These are phyloP conservation scores for Elmis aenea DNA, from an alignment of 2,888 invertebrate genomes.

Conservation along the genomic window DNA sequence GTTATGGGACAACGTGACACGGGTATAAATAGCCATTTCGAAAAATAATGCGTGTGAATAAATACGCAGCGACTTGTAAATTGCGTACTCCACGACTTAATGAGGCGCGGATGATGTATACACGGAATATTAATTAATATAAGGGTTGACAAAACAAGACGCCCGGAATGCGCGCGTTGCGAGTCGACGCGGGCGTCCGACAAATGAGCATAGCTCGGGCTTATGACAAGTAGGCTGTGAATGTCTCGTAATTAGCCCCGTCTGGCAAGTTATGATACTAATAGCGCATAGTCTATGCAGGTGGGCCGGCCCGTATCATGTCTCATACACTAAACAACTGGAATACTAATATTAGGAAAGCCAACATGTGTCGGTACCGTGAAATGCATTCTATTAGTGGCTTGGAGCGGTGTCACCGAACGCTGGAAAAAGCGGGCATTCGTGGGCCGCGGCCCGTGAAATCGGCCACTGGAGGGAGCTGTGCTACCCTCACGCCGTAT, in stretches of 20 bases:
- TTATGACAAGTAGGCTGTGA: conserved; percentile 39
- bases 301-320: conserved; percentile 40
- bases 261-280: conserved; percentile 34
- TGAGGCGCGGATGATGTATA: conserved; percentile 40
- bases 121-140: conserved; percentile 40
- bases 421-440: conserved; percentile 25
- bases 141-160: conserved; percentile 33
- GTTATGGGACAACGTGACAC: conserved; percentile 33
- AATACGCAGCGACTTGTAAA: conserved; percentile 40
- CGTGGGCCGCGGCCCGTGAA: conserved; percentile 31
- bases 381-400: conserved; percentile 24
- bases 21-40: conserved; percentile 38
- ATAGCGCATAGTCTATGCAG: conserved; percentile 39
- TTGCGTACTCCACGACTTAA: conserved; percentile 39
- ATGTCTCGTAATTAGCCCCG: conserved; percentile 37
- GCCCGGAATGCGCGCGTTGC: conserved; percentile 7
- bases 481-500: conserved; percentile 41
- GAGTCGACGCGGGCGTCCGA: conserved; percentile 27
- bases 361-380: conserved; percentile 27
- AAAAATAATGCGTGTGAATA: conserved; percentile 34
- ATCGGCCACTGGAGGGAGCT: conserved; percentile 25
- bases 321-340: conserved; percentile 22
- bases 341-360: conserved; percentile 40
- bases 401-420: conserved; percentile 22
- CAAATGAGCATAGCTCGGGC: conserved; percentile 36